Evolutionary conservation across 2,888 invertebrate genomes (phyloP).

Genomic region (Plemyria rubiginata): DNA sequence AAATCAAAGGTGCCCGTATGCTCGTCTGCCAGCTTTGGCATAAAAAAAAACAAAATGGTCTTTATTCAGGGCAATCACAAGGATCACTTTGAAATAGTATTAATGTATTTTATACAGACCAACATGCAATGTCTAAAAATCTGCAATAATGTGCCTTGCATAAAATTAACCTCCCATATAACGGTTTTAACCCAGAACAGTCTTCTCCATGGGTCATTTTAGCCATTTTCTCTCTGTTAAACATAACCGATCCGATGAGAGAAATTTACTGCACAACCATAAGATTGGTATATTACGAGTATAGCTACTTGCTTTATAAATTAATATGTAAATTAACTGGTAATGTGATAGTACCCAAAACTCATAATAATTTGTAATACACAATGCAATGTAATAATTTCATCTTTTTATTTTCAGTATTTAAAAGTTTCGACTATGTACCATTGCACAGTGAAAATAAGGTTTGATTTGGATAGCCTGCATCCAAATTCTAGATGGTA

Average conservation of each 20-base stretch:
- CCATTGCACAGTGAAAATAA: slow-evolving; percentile 19
- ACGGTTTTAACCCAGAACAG: not conserved
- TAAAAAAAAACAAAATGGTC: too few species aligned
- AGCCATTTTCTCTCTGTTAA: not conserved
- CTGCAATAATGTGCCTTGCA: too few species aligned
- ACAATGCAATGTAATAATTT: slow-evolving; percentile 43
- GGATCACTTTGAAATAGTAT: too few species aligned
- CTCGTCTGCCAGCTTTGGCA: too few species aligned
- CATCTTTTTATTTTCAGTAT: slow-evolving; percentile 37
- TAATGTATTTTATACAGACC: too few species aligned
- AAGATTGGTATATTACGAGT: slow-evolving; percentile 11
- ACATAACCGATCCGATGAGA: not conserved
- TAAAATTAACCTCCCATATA: too few species aligned
- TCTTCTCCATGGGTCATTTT: not conserved
- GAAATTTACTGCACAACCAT: not conserved
- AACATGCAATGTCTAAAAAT: too few species aligned
- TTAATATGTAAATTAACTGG: slow-evolving; percentile 41
- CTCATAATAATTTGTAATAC: slow-evolving; percentile 40
- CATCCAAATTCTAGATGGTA: slow-evolving; percentile 25
- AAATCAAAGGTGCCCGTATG: too few species aligned
- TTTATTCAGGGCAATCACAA: too few species aligned
- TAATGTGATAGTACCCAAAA: slow-evolving; percentile 38
- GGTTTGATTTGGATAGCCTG: slow-evolving; percentile 21
- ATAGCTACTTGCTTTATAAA: slow-evolving; percentile 32
- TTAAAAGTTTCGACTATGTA: slow-evolving; percentile 9